Evolutionary conservation across 2,888 invertebrate species (phyloP), one percentile per base, ranked within the genome.

Genomic region (Saturnia japonica): DNA sequence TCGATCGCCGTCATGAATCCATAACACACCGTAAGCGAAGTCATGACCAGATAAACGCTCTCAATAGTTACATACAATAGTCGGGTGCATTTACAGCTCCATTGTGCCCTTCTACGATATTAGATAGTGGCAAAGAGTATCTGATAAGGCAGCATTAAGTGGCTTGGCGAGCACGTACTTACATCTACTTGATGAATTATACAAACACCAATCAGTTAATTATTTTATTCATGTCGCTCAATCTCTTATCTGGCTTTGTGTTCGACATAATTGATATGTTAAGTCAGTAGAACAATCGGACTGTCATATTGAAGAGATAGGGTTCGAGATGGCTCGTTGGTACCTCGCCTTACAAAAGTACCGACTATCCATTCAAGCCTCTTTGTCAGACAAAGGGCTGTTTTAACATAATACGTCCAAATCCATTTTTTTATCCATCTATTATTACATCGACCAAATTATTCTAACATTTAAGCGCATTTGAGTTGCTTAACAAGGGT

Each of bases 121-220:
- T 77, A 81, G 85, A 89, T 86, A 84, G 81, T 73, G 74, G 72
- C 76, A 79, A 81, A 80, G 79, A 80, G 81, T 89, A 91, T 92
- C 91, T 86, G 92, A 93, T 93, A 90, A 87, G 77, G 76, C 80
- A 77, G 79, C 84, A 85, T 88, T 91, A 91, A 93, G 93, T 92
- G 92, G 90, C 84, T 85, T 77, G 75, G 82, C 86, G 88, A 86
- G 84, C 87, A 82, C 80, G 82, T 75, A 75, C 76, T 77, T 82
- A 82, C 82, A 78, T 85, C 83, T 83, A 82, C 88, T 88, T 91
- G 91, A 92, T 91, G 91, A 91, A 92, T 93, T 93, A 93, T 91
- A 93, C 92, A 93, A 93, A 93, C 90, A 93, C 92, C 90, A 89
- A 91, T 91, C 93, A 88, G 93, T 91, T 93, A 93, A 94, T 94